These are phyloP conservation scores for Leuciscus idus DNA, from an alignment of 2,113 vertebrate genomes.

Conservation along the genomic window DNA sequence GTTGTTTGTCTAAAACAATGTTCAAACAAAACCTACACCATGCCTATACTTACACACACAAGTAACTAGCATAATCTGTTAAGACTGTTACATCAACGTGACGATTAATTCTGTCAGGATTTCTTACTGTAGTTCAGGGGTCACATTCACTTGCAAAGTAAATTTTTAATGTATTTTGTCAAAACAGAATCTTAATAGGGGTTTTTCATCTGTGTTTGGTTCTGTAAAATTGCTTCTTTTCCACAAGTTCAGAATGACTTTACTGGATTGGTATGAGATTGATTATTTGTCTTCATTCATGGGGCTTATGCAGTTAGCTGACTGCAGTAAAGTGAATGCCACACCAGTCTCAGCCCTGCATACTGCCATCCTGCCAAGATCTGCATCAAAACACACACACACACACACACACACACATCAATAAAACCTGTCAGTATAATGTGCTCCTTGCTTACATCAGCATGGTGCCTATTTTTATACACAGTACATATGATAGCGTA, in stretches of 20 bases:
- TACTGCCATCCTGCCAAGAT: conserved; percentile 20
- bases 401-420: conserved; percentile 26
- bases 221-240: conserved; percentile 9
- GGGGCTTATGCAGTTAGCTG: conserved; percentile 15
- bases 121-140: neutral
- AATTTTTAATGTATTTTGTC: neutral
- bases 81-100: neutral
- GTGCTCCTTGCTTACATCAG: conserved; percentile 11
- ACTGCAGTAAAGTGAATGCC: conserved; percentile 42
- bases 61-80: neutral
- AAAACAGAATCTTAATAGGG: neutral
- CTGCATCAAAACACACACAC: conserved; percentile 35
- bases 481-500: neutral
- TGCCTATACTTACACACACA: neutral
- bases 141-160: neutral
- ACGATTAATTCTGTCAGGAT: neutral
- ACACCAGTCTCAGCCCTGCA: conserved; percentile 23
- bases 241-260: conserved; percentile 25
- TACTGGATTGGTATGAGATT: neutral
- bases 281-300: conserved; percentile 41
- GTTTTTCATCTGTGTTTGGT: neutral
- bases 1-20: neutral
- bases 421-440: conserved; percentile 6
- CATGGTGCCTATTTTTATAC: neutral
- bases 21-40: neutral